phyloP scores from a whole-genome alignment of 92 coral and sea anemone genomes.

The Epizoanthus rinbou region DNA sequence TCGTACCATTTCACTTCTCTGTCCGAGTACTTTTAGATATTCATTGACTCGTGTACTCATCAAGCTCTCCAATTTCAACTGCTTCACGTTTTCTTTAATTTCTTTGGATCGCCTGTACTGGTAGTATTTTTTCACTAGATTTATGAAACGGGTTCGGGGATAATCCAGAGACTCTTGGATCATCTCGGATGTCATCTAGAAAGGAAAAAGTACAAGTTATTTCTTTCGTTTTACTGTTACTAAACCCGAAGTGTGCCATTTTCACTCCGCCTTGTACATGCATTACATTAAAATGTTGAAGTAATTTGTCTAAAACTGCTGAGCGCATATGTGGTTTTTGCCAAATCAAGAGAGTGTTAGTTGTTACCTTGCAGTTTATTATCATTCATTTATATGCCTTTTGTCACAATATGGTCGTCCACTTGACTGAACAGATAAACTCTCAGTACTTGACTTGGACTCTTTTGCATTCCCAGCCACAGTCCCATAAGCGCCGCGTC shows the following conservation, averaged over 20 bases:
- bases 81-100: constrained; percentile 68
- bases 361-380: too few species aligned
- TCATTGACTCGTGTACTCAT: constrained; percentile 58
- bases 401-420: too few species aligned
- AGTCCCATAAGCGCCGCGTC: too few species aligned
- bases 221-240: too few species aligned
- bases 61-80: constrained; percentile 50
- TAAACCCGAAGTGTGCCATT: neutral
- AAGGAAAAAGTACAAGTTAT: neutral
- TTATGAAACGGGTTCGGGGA: constrained; percentile 77
- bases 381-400: too few species aligned
- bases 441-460: too few species aligned
- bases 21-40: constrained; percentile 67
- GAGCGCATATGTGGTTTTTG: too few species aligned
- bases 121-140: constrained; percentile 73
- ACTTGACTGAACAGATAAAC: too few species aligned
- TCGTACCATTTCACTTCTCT: constrained; percentile 71
- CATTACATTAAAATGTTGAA: too few species aligned
- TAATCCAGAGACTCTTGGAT: constrained; percentile 80
- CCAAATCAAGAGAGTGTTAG: too few species aligned
- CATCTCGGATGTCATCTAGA: constrained; percentile 72
- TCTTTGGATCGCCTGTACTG: constrained; percentile 75
- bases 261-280: neutral
- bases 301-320: too few species aligned
- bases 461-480: too few species aligned